These are phyloP conservation scores for Heterotilapia buettikoferi DNA, from an alignment of 2,113 vertebrate species.

Conservation along the genomic window DNA sequence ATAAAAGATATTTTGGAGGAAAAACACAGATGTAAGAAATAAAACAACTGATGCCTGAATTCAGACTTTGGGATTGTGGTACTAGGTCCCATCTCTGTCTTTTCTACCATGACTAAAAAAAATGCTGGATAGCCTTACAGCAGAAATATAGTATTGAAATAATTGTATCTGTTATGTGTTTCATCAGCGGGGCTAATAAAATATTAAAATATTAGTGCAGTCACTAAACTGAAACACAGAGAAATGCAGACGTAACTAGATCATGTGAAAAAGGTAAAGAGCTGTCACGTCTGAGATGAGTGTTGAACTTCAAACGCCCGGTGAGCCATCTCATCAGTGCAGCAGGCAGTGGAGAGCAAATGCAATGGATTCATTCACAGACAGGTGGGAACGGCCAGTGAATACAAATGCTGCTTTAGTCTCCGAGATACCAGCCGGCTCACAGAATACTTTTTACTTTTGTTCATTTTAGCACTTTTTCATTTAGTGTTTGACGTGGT, in stretches of 20 bases:
- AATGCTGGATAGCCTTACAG: rapidly evolving
- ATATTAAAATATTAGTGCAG: background rate
- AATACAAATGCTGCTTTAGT: slow-evolving; percentile 13
- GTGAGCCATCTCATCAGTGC: background rate
- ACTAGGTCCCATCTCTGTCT: background rate
- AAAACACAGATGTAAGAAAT: background rate
- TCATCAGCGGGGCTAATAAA: rapidly evolving
- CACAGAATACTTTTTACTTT: background rate
- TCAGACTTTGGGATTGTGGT: background rate
- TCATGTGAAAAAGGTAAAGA: background rate
- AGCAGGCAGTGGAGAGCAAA: background rate
- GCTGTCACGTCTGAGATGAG: background rate
- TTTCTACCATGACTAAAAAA: background rate
- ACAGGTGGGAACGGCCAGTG: background rate
- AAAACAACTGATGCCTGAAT: background rate
- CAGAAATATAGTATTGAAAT: rapidly evolving
- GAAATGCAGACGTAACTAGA: background rate
- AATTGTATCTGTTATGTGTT: background rate
- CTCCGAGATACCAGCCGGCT: background rate
- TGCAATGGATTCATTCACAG: background rate
- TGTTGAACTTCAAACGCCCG: background rate
- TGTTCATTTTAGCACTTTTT: rapidly evolving
- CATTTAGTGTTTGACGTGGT: background rate
- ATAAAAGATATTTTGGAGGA: background rate
- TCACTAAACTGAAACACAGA: background rate